Conservation (phyloP, 2,797 vertebrate genomes). For the Sandelia bainsii region DNA sequence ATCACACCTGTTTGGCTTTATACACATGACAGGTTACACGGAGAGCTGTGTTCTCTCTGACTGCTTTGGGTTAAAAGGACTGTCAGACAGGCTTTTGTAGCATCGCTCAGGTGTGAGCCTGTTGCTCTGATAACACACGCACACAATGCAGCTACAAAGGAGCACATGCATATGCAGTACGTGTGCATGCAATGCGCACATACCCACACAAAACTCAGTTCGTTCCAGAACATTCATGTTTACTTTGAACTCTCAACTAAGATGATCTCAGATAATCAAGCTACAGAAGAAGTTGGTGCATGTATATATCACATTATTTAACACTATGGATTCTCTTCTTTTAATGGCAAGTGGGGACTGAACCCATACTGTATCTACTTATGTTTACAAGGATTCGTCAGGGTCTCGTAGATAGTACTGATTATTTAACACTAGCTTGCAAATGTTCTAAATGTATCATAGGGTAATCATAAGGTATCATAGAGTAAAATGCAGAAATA, state of each 20-base stretch:
- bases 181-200: background rate
- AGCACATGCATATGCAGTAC: constrained; percentile 18
- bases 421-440: background rate
- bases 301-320: constrained; percentile 2
- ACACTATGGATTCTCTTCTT: constrained; percentile 6
- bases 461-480: background rate
- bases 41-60: constrained; percentile 63
- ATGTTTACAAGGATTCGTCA: background rate
- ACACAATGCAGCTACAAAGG: constrained; percentile 18
- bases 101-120: constrained; percentile 51
- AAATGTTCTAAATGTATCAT: background rate
- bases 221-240: background rate
- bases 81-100: constrained; percentile 58
- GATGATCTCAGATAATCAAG: constrained; percentile 16
- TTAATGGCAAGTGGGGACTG: background rate
- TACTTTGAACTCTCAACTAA: background rate
- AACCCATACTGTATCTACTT: background rate
- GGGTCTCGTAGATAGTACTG: background rate
- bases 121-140: constrained; percentile 48
- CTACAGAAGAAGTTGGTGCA: background rate
- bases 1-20: constrained; percentile 58
- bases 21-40: constrained; percentile 70
- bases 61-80: constrained; percentile 66
- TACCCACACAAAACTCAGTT: constrained; percentile 7
- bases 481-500: background rate